Percentiles rank a stretch among this genome's conserved stretches.
Evolutionary conservation across 2,113 vertebrate species (phyloP).

Genomic region (Anthoscopus minutus): DNA sequence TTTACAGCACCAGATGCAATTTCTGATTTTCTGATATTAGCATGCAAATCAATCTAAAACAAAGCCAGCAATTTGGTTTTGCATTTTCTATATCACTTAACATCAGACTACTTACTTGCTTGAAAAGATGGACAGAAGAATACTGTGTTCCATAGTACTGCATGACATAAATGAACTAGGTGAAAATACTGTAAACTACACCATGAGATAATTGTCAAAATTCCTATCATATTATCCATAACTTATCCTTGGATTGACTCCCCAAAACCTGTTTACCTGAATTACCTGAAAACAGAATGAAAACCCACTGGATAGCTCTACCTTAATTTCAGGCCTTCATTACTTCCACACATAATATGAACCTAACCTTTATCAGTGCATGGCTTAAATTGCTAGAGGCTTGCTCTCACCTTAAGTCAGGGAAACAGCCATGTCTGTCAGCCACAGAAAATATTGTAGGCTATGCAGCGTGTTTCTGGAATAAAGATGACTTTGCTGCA

Average conservation of each 20-base stretch:
- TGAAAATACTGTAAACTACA: background rate
- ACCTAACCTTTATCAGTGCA: background rate
- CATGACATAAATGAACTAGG: background rate
- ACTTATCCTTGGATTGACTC: background rate
- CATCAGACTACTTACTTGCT: background rate
- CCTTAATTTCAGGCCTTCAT: background rate
- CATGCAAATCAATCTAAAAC: background rate
- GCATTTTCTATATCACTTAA: background rate
- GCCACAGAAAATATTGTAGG: background rate
- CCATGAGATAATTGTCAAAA: background rate
- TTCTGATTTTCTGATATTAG: background rate
- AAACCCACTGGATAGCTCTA: background rate
- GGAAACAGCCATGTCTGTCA: background rate
- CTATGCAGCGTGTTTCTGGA: rapidly evolving
- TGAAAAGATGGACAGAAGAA: background rate
- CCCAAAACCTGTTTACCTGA: background rate
- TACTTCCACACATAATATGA: background rate
- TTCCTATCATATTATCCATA: background rate
- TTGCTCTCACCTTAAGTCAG: background rate
- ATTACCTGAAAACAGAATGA: background rate
- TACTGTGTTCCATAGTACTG: background rate
- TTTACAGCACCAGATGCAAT: background rate
- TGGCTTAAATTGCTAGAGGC: background rate
- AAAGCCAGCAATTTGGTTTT: background rate
- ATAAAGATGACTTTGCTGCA: background rate